Evolutionary conservation across 2,888 invertebrate genomes (phyloP).

Genomic region (Willowsia nigromaculata): DNA sequence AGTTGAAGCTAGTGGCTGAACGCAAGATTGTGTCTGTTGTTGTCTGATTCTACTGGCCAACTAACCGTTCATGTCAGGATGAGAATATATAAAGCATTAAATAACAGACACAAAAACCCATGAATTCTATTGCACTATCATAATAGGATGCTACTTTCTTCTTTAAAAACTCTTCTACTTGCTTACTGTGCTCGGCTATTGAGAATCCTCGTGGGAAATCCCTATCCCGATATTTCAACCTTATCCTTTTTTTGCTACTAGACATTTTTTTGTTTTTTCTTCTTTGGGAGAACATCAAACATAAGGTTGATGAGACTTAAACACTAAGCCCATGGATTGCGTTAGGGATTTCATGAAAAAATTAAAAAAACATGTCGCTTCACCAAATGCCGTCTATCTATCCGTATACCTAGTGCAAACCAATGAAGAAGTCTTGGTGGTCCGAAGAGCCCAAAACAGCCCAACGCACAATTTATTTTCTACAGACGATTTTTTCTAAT

Average conservation of each 20-base stretch:
- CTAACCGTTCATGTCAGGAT: slow-evolving; percentile 20
- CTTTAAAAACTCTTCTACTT: background rate
- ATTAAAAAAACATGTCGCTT: slow-evolving; percentile 53
- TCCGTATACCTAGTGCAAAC: background rate
- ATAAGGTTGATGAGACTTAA: slow-evolving; percentile 52
- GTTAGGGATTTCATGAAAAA: slow-evolving; percentile 38
- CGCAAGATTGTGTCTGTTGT: background rate
- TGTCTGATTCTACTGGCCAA: slow-evolving; percentile 33
- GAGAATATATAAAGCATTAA: slow-evolving; percentile 18
- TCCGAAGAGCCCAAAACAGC: background rate
- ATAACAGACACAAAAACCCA: slow-evolving; percentile 3
- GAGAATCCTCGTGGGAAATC: slow-evolving; percentile 58
- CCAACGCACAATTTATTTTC: slow-evolving; percentile 26
- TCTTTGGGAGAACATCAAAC: slow-evolving; percentile 36
- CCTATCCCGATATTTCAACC: slow-evolving; percentile 42
- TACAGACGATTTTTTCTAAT: background rate
- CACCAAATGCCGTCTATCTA: background rate
- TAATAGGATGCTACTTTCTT: background rate
- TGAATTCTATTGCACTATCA: background rate
- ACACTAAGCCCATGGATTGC: slow-evolving; percentile 42
- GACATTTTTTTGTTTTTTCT: slow-evolving; percentile 32
- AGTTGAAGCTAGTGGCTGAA: background rate
- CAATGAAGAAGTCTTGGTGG: background rate
- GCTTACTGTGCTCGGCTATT: background rate
- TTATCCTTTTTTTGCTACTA: slow-evolving; percentile 2